phyloP scores from a whole-genome alignment of 2,797 vertebrate genomes.

The Micropoecilia bifurca region DNA sequence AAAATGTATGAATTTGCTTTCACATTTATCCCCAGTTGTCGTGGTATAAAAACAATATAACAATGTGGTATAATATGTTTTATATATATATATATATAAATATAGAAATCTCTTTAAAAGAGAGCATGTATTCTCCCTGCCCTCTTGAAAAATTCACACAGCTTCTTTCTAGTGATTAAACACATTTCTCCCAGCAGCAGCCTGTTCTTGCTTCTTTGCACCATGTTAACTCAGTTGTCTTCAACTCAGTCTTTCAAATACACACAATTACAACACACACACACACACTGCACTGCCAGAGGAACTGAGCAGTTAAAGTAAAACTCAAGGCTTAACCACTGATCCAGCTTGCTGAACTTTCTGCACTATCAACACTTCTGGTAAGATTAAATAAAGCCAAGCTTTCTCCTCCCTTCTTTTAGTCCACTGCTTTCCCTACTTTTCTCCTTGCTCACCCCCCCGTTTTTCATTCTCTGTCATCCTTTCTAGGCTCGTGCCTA shows the following conservation, averaged over 20 bases:
- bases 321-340: constrained; percentile 77
- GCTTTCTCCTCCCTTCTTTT: constrained; percentile 56
- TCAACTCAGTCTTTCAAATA: constrained; percentile 47
- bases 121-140: constrained; percentile 49
- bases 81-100: background rate
- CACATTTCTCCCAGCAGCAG: constrained; percentile 69
- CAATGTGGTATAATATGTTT: too few species aligned
- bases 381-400: constrained; percentile 79
- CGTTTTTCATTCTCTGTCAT: constrained; percentile 20
- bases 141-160: constrained; percentile 72
- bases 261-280: constrained; percentile 28
- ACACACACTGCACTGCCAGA: constrained; percentile 49
- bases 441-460: constrained; percentile 20
- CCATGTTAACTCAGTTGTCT: constrained; percentile 63
- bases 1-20: background rate
- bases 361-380: constrained; percentile 80
- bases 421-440: constrained; percentile 44
- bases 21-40: background rate
- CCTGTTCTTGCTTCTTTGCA: constrained; percentile 63
- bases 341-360: constrained; percentile 82
- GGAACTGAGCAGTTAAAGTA: constrained; percentile 72
- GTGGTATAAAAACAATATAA: too few species aligned
- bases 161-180: constrained; percentile 77
- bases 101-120: constrained; percentile 33
- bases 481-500: constrained; percentile 27